Conservation (phyloP, 2,888 invertebrate genomes). For the Serrognathus titanus region DNA sequence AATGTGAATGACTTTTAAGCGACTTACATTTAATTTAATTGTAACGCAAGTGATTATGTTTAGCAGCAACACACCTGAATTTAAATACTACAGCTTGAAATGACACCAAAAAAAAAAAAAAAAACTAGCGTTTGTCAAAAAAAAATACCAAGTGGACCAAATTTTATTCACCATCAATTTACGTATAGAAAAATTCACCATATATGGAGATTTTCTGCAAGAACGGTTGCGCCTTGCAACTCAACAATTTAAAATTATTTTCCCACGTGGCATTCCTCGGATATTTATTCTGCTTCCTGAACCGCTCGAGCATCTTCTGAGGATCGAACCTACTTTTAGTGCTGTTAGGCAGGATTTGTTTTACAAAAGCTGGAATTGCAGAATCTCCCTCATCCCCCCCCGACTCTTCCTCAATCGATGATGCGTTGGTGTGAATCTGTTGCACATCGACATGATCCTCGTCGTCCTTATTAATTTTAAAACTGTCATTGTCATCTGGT, state of each 20-base stretch:
- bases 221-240: slow-evolving; percentile 79
- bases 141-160: no score
- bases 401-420: slow-evolving; percentile 29
- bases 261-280: slow-evolving; percentile 60
- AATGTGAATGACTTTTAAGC: no score
- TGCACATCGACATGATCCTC: slow-evolving; percentile 30
- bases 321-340: slow-evolving; percentile 64
- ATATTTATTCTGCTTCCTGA: slow-evolving; percentile 59
- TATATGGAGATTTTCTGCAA: slow-evolving; percentile 72
- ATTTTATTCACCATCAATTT: slow-evolving; percentile 2
- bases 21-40: no score
- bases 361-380: slow-evolving; percentile 36
- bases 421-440: slow-evolving; percentile 8
- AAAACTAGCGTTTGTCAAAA: no score
- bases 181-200: slow-evolving; percentile 67
- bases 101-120: no score
- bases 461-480: slow-evolving; percentile 38
- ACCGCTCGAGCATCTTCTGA: slow-evolving; percentile 66
- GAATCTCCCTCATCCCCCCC: slow-evolving; percentile 17
- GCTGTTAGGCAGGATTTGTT: slow-evolving; percentile 53
- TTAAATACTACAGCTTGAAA: no score
- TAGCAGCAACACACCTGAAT: no score
- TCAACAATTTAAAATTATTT: slow-evolving; percentile 64
- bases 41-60: no score
- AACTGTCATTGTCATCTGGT: slow-evolving; percentile 43